Percentiles rank a stretch among this genome's conserved stretches.
These are phyloP conservation scores for Allygus modestus DNA, from an alignment of 2,888 invertebrate species.

Conservation along the genomic window DNA sequence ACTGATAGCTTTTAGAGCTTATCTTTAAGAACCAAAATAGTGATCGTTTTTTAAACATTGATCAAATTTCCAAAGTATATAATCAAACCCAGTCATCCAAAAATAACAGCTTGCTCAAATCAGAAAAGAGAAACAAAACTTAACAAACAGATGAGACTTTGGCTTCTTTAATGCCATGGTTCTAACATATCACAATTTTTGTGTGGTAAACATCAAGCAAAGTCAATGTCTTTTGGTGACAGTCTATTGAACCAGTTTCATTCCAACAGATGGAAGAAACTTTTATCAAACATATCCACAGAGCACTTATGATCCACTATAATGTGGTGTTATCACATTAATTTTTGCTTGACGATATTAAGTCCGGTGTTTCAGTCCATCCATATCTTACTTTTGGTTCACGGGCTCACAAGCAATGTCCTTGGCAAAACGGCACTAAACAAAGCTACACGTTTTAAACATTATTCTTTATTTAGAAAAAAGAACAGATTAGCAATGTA, in stretches of 20 bases:
- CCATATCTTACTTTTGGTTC: background rate
- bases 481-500: slow-evolving; percentile 58
- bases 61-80: slow-evolving; percentile 13
- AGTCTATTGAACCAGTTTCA: background rate
- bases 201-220: background rate
- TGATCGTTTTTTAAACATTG: slow-evolving; percentile 59
- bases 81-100: slow-evolving; percentile 43
- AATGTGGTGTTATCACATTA: slow-evolving; percentile 12
- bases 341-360: background rate
- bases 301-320: slow-evolving; percentile 1
- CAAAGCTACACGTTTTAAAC: slow-evolving; percentile 46
- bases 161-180: slow-evolving; percentile 39
- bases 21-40: slow-evolving; percentile 63
- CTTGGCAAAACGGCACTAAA: slow-evolving; percentile 30
- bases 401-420: slow-evolving; percentile 17
- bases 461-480: slow-evolving; percentile 56
- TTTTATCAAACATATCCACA: background rate
- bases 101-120: slow-evolving; percentile 27
- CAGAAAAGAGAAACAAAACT: slow-evolving; percentile 34
- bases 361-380: background rate
- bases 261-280: slow-evolving; percentile 29
- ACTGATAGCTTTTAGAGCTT: slow-evolving; percentile 67
- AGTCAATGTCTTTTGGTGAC: background rate
- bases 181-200: slow-evolving; percentile 59
- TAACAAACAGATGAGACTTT: slow-evolving; percentile 42